A percentile compares a stretch with the other conserved stretches of the same genome.
These are phyloP conservation scores for Gobius niger DNA, from an alignment of 2,113 vertebrate genomes.

Conservation along the genomic window DNA sequence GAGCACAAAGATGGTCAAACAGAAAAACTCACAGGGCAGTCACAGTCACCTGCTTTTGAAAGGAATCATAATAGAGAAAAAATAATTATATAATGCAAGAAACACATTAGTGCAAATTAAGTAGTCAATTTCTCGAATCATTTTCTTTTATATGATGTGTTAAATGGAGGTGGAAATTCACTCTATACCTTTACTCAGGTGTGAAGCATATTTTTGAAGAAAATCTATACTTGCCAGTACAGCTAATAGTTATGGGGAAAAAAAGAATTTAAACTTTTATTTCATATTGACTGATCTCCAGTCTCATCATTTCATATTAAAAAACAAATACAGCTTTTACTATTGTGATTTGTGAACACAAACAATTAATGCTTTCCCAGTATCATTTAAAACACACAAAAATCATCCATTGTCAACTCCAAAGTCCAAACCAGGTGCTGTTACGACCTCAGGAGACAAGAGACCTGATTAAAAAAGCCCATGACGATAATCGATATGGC, in stretches of 20 bases:
- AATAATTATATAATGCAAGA: background rate
- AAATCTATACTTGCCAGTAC: background rate
- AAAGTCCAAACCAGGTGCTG: too few relatives aligned
- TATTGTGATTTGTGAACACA: too few relatives aligned
- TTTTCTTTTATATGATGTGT: background rate
- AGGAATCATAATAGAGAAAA: background rate
- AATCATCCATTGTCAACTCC: too few relatives aligned
- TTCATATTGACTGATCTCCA: too few relatives aligned
- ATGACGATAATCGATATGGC: too few relatives aligned
- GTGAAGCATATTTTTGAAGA: background rate
- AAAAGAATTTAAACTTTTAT: too few relatives aligned
- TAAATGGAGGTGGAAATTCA: background rate
- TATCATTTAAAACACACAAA: too few relatives aligned
- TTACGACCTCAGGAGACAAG: too few relatives aligned
- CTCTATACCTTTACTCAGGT: background rate
- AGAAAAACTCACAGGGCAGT: background rate
- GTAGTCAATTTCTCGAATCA: background rate
- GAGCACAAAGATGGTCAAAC: slow-evolving; percentile 47
- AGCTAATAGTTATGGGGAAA: background rate
- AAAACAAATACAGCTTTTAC: too few relatives aligned
- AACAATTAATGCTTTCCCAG: too few relatives aligned
- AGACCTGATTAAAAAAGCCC: too few relatives aligned
- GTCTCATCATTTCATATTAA: too few relatives aligned
- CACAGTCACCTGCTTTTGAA: background rate
- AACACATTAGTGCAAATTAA: background rate